Conservation (phyloP, 2,888 invertebrate species). For the Cataglyphis albicans region DNA sequence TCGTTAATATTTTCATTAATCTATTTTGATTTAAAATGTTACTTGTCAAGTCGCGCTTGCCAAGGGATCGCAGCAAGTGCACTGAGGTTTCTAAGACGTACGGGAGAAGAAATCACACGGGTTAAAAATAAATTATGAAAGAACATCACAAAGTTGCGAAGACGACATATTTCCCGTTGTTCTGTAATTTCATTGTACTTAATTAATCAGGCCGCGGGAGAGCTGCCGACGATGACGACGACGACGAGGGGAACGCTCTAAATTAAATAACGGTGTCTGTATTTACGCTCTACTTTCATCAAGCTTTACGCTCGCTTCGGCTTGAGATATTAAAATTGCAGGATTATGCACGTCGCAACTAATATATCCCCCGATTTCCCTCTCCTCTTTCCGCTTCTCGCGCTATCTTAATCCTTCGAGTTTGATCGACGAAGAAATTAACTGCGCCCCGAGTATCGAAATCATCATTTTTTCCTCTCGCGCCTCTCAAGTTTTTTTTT, state of each 20-base stretch:
- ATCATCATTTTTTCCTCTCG: constrained; percentile 9
- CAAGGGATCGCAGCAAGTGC: not conserved
- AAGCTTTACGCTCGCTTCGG: constrained; percentile 35
- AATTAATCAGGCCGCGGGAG: constrained; percentile 51
- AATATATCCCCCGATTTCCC: constrained; percentile 24
- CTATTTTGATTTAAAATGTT: constrained; percentile 18
- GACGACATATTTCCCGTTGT: constrained; percentile 50
- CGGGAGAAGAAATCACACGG: constrained; percentile 40
- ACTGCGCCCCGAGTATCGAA: constrained; percentile 21
- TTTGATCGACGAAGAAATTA: constrained; percentile 50
- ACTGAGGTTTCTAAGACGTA: not conserved
- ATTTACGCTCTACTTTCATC: constrained; percentile 54
- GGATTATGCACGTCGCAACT: constrained; percentile 51
- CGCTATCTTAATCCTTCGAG: not conserved
- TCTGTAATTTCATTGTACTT: constrained; percentile 60
- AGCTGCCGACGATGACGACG: not conserved
- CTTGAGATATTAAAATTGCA: constrained; percentile 56
- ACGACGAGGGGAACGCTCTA: constrained; percentile 14
- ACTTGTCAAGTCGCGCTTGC: not conserved
- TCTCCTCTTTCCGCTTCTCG: not conserved
- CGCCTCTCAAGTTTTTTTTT: not conserved
- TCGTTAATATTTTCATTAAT: not conserved
- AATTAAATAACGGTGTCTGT: constrained; percentile 56
- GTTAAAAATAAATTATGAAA: constrained; percentile 16
- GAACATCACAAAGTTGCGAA: constrained; percentile 49